Conservation (phyloP, 2,797 vertebrate species). For the Schizopygopsis pylzovi region DNA sequence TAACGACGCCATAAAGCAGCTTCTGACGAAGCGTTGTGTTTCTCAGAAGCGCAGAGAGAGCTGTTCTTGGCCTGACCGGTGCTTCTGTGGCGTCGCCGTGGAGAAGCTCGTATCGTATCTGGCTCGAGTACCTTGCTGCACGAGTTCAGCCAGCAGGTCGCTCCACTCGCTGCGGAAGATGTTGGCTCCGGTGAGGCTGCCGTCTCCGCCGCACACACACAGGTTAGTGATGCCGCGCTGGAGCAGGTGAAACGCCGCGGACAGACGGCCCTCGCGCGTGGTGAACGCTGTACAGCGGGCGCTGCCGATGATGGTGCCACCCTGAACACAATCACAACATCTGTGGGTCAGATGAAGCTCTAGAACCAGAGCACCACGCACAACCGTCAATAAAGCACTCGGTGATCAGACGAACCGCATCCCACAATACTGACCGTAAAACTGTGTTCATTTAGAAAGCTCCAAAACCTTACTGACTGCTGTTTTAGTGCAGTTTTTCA, state of each 20-base stretch:
- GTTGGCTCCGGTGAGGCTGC: conserved; percentile 94
- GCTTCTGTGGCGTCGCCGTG: too few species aligned
- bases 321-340: conserved; percentile 72
- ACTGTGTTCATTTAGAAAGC: too few species aligned
- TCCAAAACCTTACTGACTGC: too few species aligned
- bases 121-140: conserved; percentile 77
- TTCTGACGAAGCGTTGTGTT: too few species aligned
- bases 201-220: conserved; percentile 95
- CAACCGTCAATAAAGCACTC: not conserved
- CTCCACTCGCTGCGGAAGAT: conserved; percentile 94
- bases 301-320: conserved; percentile 93
- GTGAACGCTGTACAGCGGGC: conserved; percentile 93
- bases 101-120: too few species aligned
- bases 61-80: too few species aligned
- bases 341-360: too few species aligned
- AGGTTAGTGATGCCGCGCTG: conserved; percentile 94
- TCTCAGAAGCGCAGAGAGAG: too few species aligned
- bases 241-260: conserved; percentile 88
- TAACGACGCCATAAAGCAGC: too few species aligned
- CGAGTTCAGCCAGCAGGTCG: conserved; percentile 85
- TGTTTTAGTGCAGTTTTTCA: too few species aligned
- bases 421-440: too few species aligned
- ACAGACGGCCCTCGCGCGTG: conserved; percentile 85
- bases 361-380: not conserved
- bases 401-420: too few species aligned